phyloP scores from a whole-genome alignment of 2,888 invertebrate genomes.

The Agriopis marginaria region DNA sequence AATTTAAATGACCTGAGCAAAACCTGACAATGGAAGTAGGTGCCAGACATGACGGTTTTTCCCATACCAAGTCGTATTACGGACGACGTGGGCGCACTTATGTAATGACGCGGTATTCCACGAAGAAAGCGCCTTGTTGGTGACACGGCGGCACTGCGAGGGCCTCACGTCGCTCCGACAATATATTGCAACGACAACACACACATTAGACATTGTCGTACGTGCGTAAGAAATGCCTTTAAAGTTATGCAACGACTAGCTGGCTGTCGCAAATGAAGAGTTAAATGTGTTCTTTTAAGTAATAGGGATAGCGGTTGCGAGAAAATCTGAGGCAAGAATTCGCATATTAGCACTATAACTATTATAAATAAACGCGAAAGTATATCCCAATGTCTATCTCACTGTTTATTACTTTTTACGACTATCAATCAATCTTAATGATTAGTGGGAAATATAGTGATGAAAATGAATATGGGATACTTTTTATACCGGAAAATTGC shows the following conservation, averaged over 20 bases:
- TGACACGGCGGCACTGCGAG: constrained; percentile 26
- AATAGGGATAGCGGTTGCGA: constrained; percentile 14
- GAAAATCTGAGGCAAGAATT: constrained; percentile 31
- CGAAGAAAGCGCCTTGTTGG: constrained; percentile 47
- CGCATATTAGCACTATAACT: background rate
- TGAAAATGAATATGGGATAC: background rate
- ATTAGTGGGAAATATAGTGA: too few species aligned
- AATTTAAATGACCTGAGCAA: constrained; percentile 27
- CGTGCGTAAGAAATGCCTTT: constrained; percentile 46
- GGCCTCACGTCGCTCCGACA: constrained; percentile 41
- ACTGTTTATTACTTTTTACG: background rate
- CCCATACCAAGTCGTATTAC: constrained; percentile 44
- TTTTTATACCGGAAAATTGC: background rate
- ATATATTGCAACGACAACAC: constrained; percentile 42
- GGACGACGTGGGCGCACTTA: constrained; percentile 44
- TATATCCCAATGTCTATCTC: background rate
- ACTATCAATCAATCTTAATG: too few species aligned
- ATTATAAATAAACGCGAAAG: background rate
- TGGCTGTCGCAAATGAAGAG: constrained; percentile 42
- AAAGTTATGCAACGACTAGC: constrained; percentile 44
- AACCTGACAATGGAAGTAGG: constrained; percentile 31
- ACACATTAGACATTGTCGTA: constrained; percentile 46
- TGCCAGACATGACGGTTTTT: constrained; percentile 33
- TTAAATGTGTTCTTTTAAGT: constrained; percentile 31
- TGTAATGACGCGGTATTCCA: constrained; percentile 44